These are phyloP conservation scores for Athalia cordata DNA, from an alignment of 2,888 invertebrate genomes.

Conservation along the genomic window DNA sequence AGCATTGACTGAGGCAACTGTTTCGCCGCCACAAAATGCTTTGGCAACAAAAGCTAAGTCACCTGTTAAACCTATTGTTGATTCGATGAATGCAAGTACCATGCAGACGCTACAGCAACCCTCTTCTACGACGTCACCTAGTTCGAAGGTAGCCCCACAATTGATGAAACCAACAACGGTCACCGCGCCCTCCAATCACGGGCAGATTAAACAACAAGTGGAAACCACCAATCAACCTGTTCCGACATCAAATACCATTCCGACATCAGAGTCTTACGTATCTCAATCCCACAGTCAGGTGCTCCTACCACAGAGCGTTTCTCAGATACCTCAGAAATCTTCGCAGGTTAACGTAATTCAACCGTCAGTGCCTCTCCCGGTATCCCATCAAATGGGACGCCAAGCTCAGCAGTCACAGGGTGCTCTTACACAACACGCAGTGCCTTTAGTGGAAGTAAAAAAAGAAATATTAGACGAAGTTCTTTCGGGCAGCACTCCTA, in stretches of 20 bases:
- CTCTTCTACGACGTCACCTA: constrained; percentile 45
- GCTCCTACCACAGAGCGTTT: constrained; percentile 31
- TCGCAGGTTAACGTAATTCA: constrained; percentile 74
- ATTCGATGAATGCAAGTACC: constrained; percentile 25
- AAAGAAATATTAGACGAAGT: constrained; percentile 83
- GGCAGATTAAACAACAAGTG: constrained; percentile 49
- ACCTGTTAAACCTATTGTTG: constrained; percentile 38
- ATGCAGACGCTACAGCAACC: constrained; percentile 49
- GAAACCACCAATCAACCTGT: constrained; percentile 53
- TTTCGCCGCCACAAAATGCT: constrained; percentile 28
- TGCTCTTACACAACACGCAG: constrained; percentile 65
- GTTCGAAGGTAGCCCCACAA: constrained; percentile 54
- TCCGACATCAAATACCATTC: constrained; percentile 54
- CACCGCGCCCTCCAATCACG: constrained; percentile 52
- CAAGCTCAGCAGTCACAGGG: constrained; percentile 72
- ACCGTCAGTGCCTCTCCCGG: constrained; percentile 70
- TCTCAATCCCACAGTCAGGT: constrained; percentile 60
- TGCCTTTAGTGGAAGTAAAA: constrained; percentile 81
- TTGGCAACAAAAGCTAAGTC: constrained; percentile 17
- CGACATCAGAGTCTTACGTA: constrained; percentile 58
- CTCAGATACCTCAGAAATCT: constrained; percentile 59
- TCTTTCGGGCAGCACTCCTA: constrained; percentile 64
- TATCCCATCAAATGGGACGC: constrained; percentile 71
- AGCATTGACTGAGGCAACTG: constrained; percentile 43
- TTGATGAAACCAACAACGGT: constrained; percentile 56